Evolutionary conservation across 2,113 vertebrate genomes (phyloP).

Genomic region (Scomber japonicus): DNA sequence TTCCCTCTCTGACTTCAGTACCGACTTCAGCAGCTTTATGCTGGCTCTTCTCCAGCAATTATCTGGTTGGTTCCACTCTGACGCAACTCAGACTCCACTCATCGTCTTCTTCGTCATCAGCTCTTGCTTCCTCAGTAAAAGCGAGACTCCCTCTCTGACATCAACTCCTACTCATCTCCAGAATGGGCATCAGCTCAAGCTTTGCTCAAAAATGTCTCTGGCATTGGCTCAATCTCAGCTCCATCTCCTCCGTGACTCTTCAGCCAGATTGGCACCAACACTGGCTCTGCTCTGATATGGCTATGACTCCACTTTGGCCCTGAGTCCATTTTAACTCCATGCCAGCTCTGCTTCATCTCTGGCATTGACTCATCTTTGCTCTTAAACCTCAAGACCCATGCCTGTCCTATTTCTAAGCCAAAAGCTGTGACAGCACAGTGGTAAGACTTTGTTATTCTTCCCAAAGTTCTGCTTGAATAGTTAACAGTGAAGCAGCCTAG

Average conservation of each 20-base stretch:
- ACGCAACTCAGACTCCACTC: conserved; percentile 76
- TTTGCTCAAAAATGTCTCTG: conserved; percentile 51
- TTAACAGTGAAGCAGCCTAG: not conserved
- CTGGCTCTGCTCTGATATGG: conserved; percentile 40
- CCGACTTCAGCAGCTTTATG: conserved; percentile 62
- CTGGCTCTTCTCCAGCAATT: conserved; percentile 77
- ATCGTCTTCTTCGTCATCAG: conserved; percentile 74
- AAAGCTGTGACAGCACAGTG: conserved; percentile 21
- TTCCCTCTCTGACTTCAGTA: conserved; percentile 63
- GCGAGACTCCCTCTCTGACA: conserved; percentile 68
- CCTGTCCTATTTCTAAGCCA: conserved; percentile 16
- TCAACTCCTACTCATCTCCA: conserved; percentile 73
- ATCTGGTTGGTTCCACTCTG: conserved; percentile 79
- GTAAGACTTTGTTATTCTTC: conserved; percentile 14
- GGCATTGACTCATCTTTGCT: conserved; percentile 57
- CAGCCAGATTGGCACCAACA: conserved; percentile 51
- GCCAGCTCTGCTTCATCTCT: conserved; percentile 55
- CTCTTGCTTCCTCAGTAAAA: conserved; percentile 61
- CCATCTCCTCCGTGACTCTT: conserved; percentile 47
- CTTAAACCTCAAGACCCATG: conserved; percentile 42
- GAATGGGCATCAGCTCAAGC: conserved; percentile 50
- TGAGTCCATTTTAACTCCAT: conserved; percentile 22
- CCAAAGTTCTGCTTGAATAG: conserved; percentile 30
- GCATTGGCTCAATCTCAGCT: conserved; percentile 46
- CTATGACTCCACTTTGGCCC: conserved; percentile 56